These are phyloP conservation scores for Embidobia sp. DNA, from an alignment of 2,888 invertebrate genomes.

Conservation along the genomic window DNA sequence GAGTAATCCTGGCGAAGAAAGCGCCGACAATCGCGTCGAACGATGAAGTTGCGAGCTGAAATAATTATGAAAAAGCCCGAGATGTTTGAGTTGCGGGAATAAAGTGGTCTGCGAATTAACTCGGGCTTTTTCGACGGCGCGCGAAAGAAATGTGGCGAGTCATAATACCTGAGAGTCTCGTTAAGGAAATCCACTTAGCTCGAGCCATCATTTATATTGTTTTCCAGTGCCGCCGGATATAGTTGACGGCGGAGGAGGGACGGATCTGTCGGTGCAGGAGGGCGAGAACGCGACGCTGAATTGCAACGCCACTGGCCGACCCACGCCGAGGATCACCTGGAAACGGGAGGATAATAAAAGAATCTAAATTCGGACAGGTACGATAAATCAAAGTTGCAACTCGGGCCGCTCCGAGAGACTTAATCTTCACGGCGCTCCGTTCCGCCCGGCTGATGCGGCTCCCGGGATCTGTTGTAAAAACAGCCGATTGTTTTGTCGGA, in stretches of 20 bases:
- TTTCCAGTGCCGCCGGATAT: conserved; percentile 85
- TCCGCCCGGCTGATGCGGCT: too few species aligned
- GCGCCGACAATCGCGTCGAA: conserved; percentile 5
- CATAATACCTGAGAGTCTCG: conserved; percentile 52
- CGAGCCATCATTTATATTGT: conserved; percentile 58
- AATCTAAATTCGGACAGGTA: conserved; percentile 81
- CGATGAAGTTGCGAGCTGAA: conserved; percentile 19
- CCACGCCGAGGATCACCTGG: conserved; percentile 84
- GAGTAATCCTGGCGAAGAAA: conserved; percentile 7
- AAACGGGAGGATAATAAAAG: conserved; percentile 84
- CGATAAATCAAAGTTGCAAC: neutral
- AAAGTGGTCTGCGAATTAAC: conserved; percentile 45
- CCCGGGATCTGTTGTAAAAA: too few species aligned
- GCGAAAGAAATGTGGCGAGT: conserved; percentile 53
- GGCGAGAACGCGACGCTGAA: conserved; percentile 85
- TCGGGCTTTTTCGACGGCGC: conserved; percentile 34
- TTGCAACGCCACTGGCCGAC: conserved; percentile 84
- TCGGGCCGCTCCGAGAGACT: too few species aligned
- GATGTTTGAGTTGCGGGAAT: conserved; percentile 41
- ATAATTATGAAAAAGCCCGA: conserved; percentile 40
- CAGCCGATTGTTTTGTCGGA: too few species aligned
- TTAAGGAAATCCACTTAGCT: conserved; percentile 56
- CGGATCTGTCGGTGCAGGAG: conserved; percentile 84
- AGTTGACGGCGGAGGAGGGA: conserved; percentile 83
- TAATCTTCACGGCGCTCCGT: too few species aligned